Percentiles rank a stretch among this genome's conserved stretches.
Evolutionary conservation across 1,140 invertebrate species (phyloP).

Genomic region (Caerostris extrusa): DNA sequence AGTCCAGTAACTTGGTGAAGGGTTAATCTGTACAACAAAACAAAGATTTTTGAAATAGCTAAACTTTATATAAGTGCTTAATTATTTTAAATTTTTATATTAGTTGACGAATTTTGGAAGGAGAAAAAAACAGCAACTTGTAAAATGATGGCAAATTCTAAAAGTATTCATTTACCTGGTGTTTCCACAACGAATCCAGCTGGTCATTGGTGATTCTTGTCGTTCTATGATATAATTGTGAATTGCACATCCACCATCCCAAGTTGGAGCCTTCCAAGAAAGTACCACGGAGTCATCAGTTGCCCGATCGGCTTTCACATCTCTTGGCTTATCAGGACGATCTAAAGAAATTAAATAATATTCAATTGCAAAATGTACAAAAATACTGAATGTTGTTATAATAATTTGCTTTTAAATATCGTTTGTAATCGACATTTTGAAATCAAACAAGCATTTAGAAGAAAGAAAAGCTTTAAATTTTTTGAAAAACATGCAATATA

Average conservation of each 20-base stretch:
- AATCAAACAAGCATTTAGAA: not conserved
- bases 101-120: too few relatives aligned
- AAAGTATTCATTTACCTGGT: conserved; percentile 83
- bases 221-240: conserved; percentile 98
- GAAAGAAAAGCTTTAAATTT: not conserved
- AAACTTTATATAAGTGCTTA: not conserved
- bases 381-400: not conserved
- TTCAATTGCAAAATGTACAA: not conserved
- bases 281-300: conserved; percentile 85
- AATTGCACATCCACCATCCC: conserved; percentile 97
- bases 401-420: too few relatives aligned
- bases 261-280: conserved; percentile 94
- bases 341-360: conserved; percentile 84
- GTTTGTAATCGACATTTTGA: too few relatives aligned
- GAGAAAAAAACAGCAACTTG: not conserved
- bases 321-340: conserved; percentile 96
- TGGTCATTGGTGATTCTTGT: conserved; percentile 93
- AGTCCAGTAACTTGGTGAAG: conserved; percentile 93
- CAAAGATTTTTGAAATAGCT: not conserved
- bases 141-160: not conserved
- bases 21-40: conserved; percentile 85
- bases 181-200: conserved; percentile 97
- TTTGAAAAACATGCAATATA: too few relatives aligned
- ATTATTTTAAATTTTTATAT: not conserved
- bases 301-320: conserved; percentile 87